A percentile compares a stretch with the other conserved stretches of the same genome.
phyloP scores from a whole-genome alignment of 2,797 vertebrate genomes.

The Pipistrellus kuhlii region DNA sequence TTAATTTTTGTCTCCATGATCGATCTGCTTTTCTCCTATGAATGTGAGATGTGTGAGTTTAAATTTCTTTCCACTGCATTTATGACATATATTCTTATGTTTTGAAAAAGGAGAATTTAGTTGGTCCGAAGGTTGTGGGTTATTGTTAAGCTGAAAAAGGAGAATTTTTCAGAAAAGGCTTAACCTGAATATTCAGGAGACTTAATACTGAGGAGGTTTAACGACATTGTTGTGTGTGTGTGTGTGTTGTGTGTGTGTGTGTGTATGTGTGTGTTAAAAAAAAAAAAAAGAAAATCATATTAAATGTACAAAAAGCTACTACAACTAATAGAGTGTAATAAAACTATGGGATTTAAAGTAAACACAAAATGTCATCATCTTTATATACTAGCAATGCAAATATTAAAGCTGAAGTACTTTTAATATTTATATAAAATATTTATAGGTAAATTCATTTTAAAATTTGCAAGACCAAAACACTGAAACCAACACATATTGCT shows the following conservation, averaged over 20 bases:
- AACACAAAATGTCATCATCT: neutral
- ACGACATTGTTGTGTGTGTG: neutral
- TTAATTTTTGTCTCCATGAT: conserved; percentile 4
- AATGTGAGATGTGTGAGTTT: conserved; percentile 29
- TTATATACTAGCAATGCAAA: conserved; percentile 9
- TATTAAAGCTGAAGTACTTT: conserved; percentile 24
- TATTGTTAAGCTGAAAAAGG: no score
- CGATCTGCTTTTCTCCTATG: conserved; percentile 30
- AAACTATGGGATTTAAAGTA: conserved; percentile 19
- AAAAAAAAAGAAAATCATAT: neutral
- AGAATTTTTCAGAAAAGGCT: neutral
- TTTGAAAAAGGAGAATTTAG: conserved; percentile 3
- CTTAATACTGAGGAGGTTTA: conserved; percentile 13
- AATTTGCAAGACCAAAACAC: conserved; percentile 1
- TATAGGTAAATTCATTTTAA: neutral
- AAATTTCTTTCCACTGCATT: conserved; percentile 14
- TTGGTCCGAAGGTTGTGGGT: no score
- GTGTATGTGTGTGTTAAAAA: no score
- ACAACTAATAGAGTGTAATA: conserved; percentile 28
- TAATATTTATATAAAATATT: conserved; percentile 21
- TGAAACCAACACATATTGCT: neutral
- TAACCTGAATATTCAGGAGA: conserved; percentile 19
- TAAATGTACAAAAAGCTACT: conserved; percentile 24
- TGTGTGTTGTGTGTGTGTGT: no score
- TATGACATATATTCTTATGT: conserved; percentile 23